Evolutionary conservation across 1,140 invertebrate genomes (phyloP).

Genomic region (Drosophila quadrilineata): DNA sequence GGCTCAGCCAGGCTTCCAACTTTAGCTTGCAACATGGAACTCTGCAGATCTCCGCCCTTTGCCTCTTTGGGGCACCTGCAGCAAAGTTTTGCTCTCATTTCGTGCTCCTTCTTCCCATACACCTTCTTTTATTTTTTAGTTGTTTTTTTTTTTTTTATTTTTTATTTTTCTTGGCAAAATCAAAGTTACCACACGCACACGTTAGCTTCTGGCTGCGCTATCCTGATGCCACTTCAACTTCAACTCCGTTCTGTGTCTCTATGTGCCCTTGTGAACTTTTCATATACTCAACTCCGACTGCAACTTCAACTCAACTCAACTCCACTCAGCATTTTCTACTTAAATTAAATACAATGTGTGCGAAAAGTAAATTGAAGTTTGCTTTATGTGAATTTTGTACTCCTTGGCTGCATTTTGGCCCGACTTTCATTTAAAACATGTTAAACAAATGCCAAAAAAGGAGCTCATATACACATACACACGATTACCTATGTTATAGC

Average conservation of each 20-base stretch:
- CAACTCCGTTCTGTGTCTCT: not conserved
- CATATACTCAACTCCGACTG: slow-evolving; percentile 8
- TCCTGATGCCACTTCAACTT: slow-evolving; percentile 7
- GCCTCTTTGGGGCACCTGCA: slow-evolving; percentile 61
- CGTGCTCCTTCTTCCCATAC: too few relatives aligned
- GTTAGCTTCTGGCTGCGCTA: slow-evolving; percentile 38
- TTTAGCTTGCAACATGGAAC: too few relatives aligned
- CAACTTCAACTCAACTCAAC: slow-evolving; percentile 15
- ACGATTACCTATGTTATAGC: not conserved
- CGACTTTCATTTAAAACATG: slow-evolving; percentile 53
- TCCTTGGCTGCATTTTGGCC: slow-evolving; percentile 21
- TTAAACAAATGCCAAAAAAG: slow-evolving; percentile 49
- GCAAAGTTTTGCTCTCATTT: slow-evolving; percentile 57
- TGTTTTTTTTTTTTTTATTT: slow-evolving; percentile 28
- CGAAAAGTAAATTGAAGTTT: slow-evolving; percentile 76
- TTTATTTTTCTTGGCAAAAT: slow-evolving; percentile 53
- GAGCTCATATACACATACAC: slow-evolving; percentile 8
- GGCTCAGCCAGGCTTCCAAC: slow-evolving; percentile 41
- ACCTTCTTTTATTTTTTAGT: not conserved
- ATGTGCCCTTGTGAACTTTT: not conserved
- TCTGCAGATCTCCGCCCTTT: slow-evolving; percentile 7
- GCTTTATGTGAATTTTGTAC: slow-evolving; percentile 64
- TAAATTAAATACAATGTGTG: slow-evolving; percentile 78
- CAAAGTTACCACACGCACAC: slow-evolving; percentile 63
- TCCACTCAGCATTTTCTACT: slow-evolving; percentile 64